Percentiles rank a stretch among this genome's conserved stretches.
These are phyloP conservation scores for Choloepus didactylus DNA, from an alignment of 2,797 vertebrate species.

Conservation along the genomic window DNA sequence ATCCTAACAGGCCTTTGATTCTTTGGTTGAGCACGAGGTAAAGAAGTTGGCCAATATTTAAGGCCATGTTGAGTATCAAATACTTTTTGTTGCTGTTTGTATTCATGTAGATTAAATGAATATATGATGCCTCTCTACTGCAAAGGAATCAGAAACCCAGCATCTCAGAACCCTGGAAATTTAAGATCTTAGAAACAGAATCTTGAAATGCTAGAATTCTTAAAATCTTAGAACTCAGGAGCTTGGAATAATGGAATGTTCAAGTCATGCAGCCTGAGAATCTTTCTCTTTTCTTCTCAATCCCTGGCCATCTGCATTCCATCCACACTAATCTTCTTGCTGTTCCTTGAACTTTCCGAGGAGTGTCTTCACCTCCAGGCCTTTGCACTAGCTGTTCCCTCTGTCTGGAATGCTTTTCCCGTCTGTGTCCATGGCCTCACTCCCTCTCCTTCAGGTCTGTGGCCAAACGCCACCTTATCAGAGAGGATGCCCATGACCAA, in stretches of 20 bases:
- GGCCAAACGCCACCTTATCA: not conserved
- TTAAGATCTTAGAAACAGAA: not conserved
- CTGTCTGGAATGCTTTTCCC: not conserved
- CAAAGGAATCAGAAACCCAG: not conserved
- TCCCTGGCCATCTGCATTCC: not conserved
- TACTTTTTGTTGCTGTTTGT: not conserved
- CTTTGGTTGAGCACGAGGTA: not conserved
- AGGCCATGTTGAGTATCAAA: not conserved
- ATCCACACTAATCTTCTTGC: not conserved
- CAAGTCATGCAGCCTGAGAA: not conserved
- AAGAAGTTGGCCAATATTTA: not conserved
- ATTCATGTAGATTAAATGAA: not conserved
- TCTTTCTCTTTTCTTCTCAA: accelerated
- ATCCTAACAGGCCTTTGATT: not conserved
- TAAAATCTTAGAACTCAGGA: not conserved
- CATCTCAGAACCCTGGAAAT: not conserved
- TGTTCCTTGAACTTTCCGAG: not conserved
- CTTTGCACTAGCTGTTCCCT: not conserved
- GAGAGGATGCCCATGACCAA: not conserved
- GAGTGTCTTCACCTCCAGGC: not conserved
- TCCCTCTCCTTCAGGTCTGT: not conserved
- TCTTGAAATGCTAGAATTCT: not conserved
- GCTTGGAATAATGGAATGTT: not conserved
- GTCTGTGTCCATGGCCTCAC: not conserved
- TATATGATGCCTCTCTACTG: not conserved